These are phyloP conservation scores for Xenops minutus DNA, from an alignment of 2,797 vertebrate species.

Conservation along the genomic window DNA sequence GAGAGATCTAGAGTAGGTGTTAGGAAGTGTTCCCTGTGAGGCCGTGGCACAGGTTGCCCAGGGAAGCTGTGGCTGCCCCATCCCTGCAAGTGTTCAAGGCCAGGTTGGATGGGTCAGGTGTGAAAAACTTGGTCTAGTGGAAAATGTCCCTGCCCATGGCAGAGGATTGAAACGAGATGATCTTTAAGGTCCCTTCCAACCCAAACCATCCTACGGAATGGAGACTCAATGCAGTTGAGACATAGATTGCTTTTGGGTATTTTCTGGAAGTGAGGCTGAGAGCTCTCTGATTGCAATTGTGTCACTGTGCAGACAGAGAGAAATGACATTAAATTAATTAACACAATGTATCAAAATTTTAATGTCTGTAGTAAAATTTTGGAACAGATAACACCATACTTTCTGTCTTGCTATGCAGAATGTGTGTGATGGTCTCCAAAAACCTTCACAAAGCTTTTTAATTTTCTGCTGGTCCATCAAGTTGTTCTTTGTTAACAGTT, in stretches of 20 bases:
- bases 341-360: background rate
- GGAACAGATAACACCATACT: background rate
- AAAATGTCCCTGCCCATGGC: background rate
- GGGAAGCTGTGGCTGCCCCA: background rate
- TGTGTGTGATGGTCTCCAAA: background rate
- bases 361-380: background rate
- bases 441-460: background rate
- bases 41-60: background rate
- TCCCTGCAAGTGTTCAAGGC: background rate
- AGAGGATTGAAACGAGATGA: background rate
- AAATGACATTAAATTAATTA: background rate
- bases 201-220: background rate
- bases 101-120: background rate
- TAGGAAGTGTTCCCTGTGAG: background rate
- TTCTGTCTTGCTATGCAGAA: background rate
- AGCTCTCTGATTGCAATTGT: background rate
- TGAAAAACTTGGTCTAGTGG: background rate
- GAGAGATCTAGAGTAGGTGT: background rate
- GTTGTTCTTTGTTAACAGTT: background rate
- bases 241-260: background rate
- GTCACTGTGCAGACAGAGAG: background rate
- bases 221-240: background rate
- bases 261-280: background rate
- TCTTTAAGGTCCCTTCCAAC: background rate
- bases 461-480: background rate